Evolutionary conservation across 1,140 invertebrate species (phyloP), one percentile per base, ranked within the genome.

Genomic region (Campodea augens): DNA sequence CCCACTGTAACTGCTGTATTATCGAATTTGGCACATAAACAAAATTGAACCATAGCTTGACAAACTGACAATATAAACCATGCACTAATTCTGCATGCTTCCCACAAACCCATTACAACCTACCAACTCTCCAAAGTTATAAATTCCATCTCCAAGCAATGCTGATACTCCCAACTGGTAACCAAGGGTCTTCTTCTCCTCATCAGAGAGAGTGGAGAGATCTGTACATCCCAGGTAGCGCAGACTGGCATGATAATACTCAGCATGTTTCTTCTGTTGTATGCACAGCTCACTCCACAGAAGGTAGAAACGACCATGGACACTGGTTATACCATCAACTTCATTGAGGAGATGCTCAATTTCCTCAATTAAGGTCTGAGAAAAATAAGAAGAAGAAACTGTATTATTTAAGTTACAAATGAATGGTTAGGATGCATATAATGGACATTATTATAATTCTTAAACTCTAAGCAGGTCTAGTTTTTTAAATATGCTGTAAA

Each of bases 111-210:
- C n/a, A n/a, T n/a, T n/a, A n/a, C n/a, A n/a, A n/a, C n/a, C n/a
- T 56, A 84, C 75, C 56, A 99, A 64, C 67, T 98, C 95, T 0
- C 92, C 93, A 56, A 98, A 80, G 63, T 98, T 98, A 61, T 97
- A 98, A 15, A 98, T 85, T 29, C 84, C 86, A 56, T 97, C 85
- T 7, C 92, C 93, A 1, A 97, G 61, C 10, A 98, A 70, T 1
- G 92, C 93, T 7, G 95, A 92, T 4, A 98, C 64, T 0, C 89
- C 85, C 13, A 98, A 69, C 53, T 89, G 82, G 59, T 92, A 88
- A 0, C 92, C 93, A 59, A 81, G 80, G 52, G 80, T 78, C 48
- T 73, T 73, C 64, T 84, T 81, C 57, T 78, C 75, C 52, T 73
- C 71, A 46, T 63, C 67, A 25, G 65, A 65, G 19, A 75, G 57